These are phyloP conservation scores for Biston stratarius DNA, from an alignment of 2,888 invertebrate genomes.

Conservation along the genomic window DNA sequence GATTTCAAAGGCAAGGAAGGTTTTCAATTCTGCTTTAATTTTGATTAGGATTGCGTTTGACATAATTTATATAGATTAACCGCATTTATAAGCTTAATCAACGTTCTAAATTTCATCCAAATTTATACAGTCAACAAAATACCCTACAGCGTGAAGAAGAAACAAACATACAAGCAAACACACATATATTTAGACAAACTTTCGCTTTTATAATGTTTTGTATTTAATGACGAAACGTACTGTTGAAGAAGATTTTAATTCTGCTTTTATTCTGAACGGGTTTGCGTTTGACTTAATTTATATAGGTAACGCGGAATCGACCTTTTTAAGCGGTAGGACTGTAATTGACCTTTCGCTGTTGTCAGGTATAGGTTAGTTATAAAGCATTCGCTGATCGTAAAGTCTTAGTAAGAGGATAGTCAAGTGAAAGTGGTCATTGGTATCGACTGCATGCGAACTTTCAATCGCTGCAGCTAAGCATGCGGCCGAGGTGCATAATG, in stretches of 20 bases:
- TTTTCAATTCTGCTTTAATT: neutral
- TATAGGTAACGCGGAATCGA: neutral
- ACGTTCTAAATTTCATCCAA: too few species aligned
- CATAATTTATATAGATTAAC: too few species aligned
- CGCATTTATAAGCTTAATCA: too few species aligned
- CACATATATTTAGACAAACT: too few species aligned
- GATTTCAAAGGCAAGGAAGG: neutral
- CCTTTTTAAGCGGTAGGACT: neutral
- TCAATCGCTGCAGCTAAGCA: conserved; percentile 61
- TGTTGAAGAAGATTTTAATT: neutral
- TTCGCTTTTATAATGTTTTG: too few species aligned
- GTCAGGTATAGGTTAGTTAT: conserved; percentile 4
- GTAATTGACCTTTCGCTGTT: conserved; percentile 14
- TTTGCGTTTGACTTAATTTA: too few species aligned
- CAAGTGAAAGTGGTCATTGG: conserved; percentile 75
- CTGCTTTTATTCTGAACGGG: neutral
- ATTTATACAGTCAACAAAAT: too few species aligned
- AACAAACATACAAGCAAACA: too few species aligned
- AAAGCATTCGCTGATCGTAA: conserved; percentile 31
- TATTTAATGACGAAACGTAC: too few species aligned
- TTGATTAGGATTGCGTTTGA: too few species aligned
- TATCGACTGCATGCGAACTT: conserved; percentile 67
- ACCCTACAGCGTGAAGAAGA: too few species aligned
- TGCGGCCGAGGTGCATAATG: conserved; percentile 52
- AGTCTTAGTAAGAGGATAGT: conserved; percentile 38